Evolutionary conservation across 2,113 vertebrate species (phyloP).

Genomic region (Opisthocomus hoazin): DNA sequence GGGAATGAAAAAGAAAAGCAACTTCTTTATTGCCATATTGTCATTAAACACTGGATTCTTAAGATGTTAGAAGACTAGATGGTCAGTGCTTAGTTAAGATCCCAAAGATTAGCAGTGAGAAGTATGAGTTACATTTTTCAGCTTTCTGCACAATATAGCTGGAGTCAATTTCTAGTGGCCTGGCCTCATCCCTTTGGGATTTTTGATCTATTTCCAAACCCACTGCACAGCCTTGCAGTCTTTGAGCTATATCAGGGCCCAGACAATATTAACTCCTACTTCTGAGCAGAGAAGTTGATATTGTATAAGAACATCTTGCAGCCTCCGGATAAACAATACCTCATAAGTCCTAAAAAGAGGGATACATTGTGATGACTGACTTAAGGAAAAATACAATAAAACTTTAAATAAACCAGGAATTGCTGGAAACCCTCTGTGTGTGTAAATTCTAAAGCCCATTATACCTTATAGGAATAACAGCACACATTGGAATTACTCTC

Average conservation of each 20-base stretch:
- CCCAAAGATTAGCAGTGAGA: neutral
- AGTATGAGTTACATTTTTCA: neutral
- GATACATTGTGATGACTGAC: neutral
- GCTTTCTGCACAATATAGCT: neutral
- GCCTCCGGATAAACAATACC: neutral
- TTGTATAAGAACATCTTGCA: neutral
- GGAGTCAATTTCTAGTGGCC: neutral
- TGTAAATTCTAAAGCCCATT: neutral
- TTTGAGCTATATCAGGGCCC: neutral
- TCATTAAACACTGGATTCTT: neutral
- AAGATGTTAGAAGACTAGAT: neutral
- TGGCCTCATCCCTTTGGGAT: neutral
- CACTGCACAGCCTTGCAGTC: neutral
- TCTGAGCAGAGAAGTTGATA: neutral
- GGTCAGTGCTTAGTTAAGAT: neutral
- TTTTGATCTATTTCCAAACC: conserved; percentile 49
- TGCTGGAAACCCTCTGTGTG: neutral
- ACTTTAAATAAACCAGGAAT: neutral
- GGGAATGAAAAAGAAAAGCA: neutral
- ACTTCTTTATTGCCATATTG: neutral
- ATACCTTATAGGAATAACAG: conserved; percentile 4
- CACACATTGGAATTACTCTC: neutral
- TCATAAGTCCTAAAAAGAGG: neutral
- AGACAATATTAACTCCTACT: neutral
- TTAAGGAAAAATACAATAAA: neutral